Conservation (phyloP, 1,140 invertebrate species). For the Cydia splendana region DNA sequence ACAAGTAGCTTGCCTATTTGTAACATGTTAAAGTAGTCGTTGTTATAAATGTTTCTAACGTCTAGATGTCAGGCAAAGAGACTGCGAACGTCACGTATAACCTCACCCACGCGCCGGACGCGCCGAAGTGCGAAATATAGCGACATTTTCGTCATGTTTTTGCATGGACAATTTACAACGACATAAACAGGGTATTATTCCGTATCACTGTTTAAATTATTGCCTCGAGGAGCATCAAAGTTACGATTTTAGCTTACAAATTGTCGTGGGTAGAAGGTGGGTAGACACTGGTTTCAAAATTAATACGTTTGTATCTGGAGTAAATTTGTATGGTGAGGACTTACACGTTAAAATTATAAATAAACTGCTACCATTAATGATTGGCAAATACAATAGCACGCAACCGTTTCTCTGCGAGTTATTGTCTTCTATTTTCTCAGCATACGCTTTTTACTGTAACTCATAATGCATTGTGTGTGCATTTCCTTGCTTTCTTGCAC, state of each 20-base stretch:
- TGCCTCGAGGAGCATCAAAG: conserved; percentile 10
- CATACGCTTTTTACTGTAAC: conserved; percentile 14
- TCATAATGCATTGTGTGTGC: conserved; percentile 18
- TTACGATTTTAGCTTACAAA: conserved; percentile 13
- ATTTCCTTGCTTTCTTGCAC: conserved; percentile 33
- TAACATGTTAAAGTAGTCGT: too few relatives aligned
- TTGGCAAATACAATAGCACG: conserved; percentile 3
- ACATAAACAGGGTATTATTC: conserved; percentile 21
- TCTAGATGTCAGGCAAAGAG: background rate
- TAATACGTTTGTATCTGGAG: conserved; percentile 2
- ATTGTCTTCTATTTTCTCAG: conserved; percentile 23
- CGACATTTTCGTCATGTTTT: conserved; percentile 30
- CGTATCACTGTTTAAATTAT: conserved; percentile 19
- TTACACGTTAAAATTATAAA: background rate
- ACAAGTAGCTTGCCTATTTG: too few relatives aligned
- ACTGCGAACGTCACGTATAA: background rate
- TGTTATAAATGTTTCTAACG: background rate
- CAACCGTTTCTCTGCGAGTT: conserved; percentile 6
- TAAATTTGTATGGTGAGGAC: background rate
- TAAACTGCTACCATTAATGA: background rate
- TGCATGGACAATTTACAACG: conserved; percentile 28
- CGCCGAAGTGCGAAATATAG: conserved; percentile 19
- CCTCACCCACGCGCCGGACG: conserved; percentile 20
- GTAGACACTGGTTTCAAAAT: background rate
- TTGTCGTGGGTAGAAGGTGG: conserved; percentile 11